Evolutionary conservation across 1,140 invertebrate species (phyloP), one percentile per base, ranked within the genome.

Genomic region (Tribolium madens): DNA sequence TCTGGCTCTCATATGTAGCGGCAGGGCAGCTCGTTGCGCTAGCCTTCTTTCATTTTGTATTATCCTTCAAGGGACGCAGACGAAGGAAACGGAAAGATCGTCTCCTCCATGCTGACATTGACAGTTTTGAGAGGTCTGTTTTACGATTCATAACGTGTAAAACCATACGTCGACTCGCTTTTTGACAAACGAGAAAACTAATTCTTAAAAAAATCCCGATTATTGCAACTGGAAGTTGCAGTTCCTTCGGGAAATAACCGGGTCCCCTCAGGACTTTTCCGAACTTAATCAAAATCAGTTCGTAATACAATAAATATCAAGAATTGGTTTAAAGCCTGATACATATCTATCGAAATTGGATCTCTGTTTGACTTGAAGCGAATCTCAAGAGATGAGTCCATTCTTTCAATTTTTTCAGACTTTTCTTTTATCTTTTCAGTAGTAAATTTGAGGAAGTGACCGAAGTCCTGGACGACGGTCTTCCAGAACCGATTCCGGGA

Each of bases 401-500:
- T 26, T 26, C 21, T 26, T 26, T 26, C 36, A n/a, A 42, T 42
- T 42, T 50, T 69, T 52, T 46, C 7, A 26, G 2, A 1, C 12
- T 21, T 1, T 47, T 42, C 42, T 79, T 73, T 48, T 73, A 1
- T 76, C 71, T 60, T 84, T 82, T 46, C 73, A 83, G 81, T 74
- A 84, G 83, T 78, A 80, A 79, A 77, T 84, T 84, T 71, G 85
- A 86, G 77, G 85, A 86, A 80, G 80, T 83, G 9, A 85, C 84
- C 2, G 84, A 85, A 53, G 82, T 84, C 6, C 69, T 86, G 47
- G 84, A 84, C 72, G 85, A 86, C 36, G 78, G 79, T 14, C 74
- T 86, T 14, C 83, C 84, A 36, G 83, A 85, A 75, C 81, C 84
- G 9, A 84, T 85, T 14, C 84, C 84, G 1, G 84, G 83, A 1